These are phyloP conservation scores for Crotophaga sulcirostris DNA, from an alignment of 2,113 vertebrate genomes.

Conservation along the genomic window DNA sequence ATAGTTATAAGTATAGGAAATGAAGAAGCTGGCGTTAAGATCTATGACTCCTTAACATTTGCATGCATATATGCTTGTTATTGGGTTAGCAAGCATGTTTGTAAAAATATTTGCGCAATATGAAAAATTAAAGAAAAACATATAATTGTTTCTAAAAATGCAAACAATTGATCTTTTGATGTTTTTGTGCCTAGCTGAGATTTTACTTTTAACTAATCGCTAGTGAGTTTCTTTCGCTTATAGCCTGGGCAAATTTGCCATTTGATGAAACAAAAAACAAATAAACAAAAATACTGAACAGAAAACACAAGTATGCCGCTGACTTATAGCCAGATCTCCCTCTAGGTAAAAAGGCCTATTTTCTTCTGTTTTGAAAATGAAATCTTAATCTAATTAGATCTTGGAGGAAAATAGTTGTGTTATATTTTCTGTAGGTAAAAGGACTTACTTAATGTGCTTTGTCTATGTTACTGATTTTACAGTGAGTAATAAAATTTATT, in stretches of 20 bases:
- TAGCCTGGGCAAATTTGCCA: constrained; percentile 38
- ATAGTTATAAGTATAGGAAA: not conserved
- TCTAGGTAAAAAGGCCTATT: constrained; percentile 16
- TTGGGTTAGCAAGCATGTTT: not conserved
- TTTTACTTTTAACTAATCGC: constrained; percentile 3
- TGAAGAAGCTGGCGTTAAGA: not conserved
- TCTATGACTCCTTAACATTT: not conserved
- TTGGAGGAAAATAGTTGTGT: constrained; percentile 27
- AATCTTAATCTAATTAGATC: constrained; percentile 54
- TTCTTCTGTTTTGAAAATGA: constrained; percentile 67
- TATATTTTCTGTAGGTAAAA: constrained; percentile 36
- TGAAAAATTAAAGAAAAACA: not conserved
- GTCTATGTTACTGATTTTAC: constrained; percentile 44
- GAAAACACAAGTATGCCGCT: not conserved
- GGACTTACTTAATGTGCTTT: constrained; percentile 17
- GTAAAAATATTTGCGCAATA: not conserved
- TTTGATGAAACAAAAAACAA: constrained; percentile 1
- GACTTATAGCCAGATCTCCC: constrained; percentile 4
- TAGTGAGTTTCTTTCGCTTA: not conserved
- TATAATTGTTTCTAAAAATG: not conserved
- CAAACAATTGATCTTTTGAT: not conserved
- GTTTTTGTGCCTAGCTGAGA: not conserved
- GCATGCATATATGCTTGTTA: not conserved
- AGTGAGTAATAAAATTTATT: constrained; percentile 22
- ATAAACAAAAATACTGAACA: not conserved